Evolutionary conservation across 2,888 invertebrate genomes (phyloP).

Genomic region (Pemphredon lugubris): DNA sequence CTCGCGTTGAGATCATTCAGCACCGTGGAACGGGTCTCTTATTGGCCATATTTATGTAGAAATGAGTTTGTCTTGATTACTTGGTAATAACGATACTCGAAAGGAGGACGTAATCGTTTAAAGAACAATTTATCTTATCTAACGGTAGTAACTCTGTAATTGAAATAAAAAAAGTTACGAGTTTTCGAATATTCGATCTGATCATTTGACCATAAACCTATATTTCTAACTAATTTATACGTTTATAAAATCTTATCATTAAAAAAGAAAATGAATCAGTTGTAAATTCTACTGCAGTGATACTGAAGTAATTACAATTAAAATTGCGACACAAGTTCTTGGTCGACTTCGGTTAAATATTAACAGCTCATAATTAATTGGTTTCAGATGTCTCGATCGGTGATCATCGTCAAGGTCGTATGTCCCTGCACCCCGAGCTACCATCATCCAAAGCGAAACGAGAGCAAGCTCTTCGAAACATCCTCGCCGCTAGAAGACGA

Average conservation of each 20-base stretch:
- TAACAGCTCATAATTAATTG: too few species aligned
- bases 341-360: too few species aligned
- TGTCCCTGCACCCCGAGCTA: conserved; percentile 69
- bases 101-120: not conserved
- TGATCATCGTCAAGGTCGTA: conserved; percentile 70
- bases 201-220: too few species aligned
- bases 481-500: conserved; percentile 85
- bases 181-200: too few species aligned
- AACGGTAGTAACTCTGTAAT: too few species aligned
- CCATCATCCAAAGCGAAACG: conserved; percentile 73
- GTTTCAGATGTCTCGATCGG: conserved; percentile 65
- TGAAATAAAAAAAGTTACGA: too few species aligned
- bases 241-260: too few species aligned
- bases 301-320: not conserved
- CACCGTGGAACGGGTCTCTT: conserved; percentile 11
- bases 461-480: conserved; percentile 73
- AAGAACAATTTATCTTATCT: not conserved
- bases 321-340: too few species aligned
- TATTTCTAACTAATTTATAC: too few species aligned
- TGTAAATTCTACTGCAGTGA: too few species aligned
- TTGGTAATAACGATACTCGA: not conserved
- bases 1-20: conserved; percentile 36
- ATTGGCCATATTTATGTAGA: conserved; percentile 10
- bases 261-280: too few species aligned
- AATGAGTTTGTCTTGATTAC: not conserved